Evolutionary conservation across 1,140 invertebrate species (phyloP).

Genomic region (Lasioglossum baleicum): DNA sequence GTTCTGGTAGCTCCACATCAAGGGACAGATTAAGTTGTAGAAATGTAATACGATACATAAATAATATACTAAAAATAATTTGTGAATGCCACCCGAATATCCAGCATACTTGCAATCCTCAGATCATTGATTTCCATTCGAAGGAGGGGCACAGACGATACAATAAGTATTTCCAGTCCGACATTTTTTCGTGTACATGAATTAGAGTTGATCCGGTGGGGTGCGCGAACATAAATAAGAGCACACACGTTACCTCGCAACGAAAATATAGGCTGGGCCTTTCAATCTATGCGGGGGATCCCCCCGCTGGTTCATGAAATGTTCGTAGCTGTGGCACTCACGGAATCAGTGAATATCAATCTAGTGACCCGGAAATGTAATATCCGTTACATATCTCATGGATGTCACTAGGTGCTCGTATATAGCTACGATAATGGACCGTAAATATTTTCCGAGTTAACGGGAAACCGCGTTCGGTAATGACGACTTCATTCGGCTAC

Average conservation of each 20-base stretch:
- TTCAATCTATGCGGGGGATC: conserved; percentile 17
- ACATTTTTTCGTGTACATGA: background rate
- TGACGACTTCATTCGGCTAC: background rate
- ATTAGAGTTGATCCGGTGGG: conserved; percentile 10
- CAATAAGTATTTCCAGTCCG: background rate
- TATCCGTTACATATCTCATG: conserved; percentile 60
- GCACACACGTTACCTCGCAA: background rate
- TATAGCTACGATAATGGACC: conserved; percentile 49
- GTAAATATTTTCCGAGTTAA: conserved; percentile 47
- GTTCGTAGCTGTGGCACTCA: conserved; percentile 1
- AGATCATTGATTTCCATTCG: no score
- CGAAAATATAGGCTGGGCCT: conserved; percentile 16
- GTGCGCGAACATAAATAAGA: conserved; percentile 17
- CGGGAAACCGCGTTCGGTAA: background rate
- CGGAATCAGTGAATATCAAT: conserved; percentile 57
- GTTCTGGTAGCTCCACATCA: no score
- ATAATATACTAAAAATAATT: no score
- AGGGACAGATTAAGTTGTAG: no score
- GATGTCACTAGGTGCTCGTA: conserved; percentile 36
- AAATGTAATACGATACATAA: no score
- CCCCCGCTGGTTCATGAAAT: conserved; percentile 40
- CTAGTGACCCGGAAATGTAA: conserved; percentile 57
- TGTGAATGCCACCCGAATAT: no score
- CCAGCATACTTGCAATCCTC: no score
- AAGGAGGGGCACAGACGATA: background rate